Evolutionary conservation across 2,888 invertebrate genomes (phyloP), one percentile per base, ranked within the genome.

Genomic region (Macrophya alboannulata): DNA sequence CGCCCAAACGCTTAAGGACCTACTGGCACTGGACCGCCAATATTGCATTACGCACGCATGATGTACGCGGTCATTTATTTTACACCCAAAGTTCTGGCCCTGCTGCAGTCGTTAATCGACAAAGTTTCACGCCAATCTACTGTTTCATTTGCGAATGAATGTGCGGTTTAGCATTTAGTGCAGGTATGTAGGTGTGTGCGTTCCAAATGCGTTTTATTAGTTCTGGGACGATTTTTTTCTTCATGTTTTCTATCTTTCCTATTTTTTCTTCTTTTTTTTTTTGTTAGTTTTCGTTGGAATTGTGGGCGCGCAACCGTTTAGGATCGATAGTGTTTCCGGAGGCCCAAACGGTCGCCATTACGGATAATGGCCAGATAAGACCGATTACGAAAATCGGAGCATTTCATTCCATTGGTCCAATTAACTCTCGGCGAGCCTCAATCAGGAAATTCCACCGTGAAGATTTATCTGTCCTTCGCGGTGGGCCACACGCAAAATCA

Each of bases 301-400:
- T 62, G 21, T 21, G 62, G 59, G 40, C 62, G 25, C 15, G 81
- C 62, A 81, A 81, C 62, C 81, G 81, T 81, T 81, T 81, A 81
- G 81, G 68, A 81, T 81, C 81, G 62, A 81, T 83, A 71, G 45
- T 88, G 88, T 91, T 91, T 89, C 89, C 90, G 89, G 83, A 48
- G 88, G 88, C 88, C 88, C 84, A 88, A 86, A 87, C 88, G 88
- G 87, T 86, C 87, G 88, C 88, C 88, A 88, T 91, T 91, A 89
- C 89, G 88, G 89, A 89, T 91, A 91, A 91, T 88, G 89, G 89
- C 85, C 88, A 88, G 91, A 91, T 91, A 91, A 91, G 91, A 86
- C 85, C 87, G 88, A 90, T 89, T 88, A 88, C 87, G 87, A 87
- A 88, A 88, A 86, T 85, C 86, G 85, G 71, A 86, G 83, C 83